phyloP scores from a whole-genome alignment of 1,140 invertebrate genomes.

The Drosophila mojavensis region DNA sequence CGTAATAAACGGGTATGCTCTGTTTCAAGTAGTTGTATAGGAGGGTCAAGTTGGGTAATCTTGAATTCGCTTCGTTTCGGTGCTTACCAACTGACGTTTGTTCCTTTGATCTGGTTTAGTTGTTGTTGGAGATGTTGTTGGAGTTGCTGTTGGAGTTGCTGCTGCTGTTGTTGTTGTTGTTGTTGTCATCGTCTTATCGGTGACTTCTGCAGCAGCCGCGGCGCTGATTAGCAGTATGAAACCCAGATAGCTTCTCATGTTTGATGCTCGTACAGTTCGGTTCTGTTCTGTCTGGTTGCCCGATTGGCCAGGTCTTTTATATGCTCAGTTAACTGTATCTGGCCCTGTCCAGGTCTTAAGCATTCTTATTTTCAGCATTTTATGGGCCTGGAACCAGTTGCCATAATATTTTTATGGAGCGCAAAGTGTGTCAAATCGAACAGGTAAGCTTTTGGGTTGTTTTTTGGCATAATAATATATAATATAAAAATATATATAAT shows the following conservation, averaged over 20 bases:
- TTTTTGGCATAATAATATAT: no score
- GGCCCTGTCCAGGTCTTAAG: background rate
- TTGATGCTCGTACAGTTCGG: background rate
- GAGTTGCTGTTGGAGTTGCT: conserved; percentile 18
- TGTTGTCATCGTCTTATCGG: conserved; percentile 12
- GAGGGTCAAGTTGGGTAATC: no score
- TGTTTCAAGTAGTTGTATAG: conserved; percentile 1
- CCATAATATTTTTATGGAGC: background rate
- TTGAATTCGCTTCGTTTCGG: background rate
- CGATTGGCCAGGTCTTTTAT: conserved; percentile 7
- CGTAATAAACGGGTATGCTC: conserved; percentile 59
- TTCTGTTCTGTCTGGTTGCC: background rate
- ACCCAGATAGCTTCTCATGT: conserved; percentile 50
- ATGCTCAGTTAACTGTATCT: background rate
- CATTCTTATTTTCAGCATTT: conserved; percentile 2
- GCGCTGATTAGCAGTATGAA: conserved; percentile 42
- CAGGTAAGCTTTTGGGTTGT: no score
- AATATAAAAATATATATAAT: no score
- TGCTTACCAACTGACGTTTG: conserved; percentile 63
- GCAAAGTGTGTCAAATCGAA: conserved; percentile 50
- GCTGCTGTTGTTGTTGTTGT: conserved; percentile 15
- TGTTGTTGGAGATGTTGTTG: conserved; percentile 9
- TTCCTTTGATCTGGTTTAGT: conserved; percentile 34
- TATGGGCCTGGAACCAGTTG: conserved; percentile 36
- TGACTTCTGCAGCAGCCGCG: conserved; percentile 5